Evolutionary conservation across 2,113 vertebrate genomes (phyloP).

Genomic region (Sinocyclocheilus anshuiensis): DNA sequence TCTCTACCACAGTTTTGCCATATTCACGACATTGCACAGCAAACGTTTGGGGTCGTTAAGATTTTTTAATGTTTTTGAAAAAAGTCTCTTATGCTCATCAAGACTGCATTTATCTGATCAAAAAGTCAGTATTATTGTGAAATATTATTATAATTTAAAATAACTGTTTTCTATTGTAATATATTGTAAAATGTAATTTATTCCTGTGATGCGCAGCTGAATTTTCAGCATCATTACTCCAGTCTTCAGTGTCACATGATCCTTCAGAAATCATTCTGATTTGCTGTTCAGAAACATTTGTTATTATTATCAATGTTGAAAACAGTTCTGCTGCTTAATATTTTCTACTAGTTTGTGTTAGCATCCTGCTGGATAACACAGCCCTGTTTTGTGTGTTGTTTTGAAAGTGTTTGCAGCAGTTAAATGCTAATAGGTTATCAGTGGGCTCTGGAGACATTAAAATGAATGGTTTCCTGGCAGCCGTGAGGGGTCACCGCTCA

Average conservation of each 20-base stretch:
- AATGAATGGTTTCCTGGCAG: neutral
- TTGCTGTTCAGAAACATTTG: too few species aligned
- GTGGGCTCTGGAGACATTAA: neutral
- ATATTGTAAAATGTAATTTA: neutral
- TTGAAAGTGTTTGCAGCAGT: conserved; percentile 21
- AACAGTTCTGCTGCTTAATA: too few species aligned
- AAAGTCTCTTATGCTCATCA: neutral
- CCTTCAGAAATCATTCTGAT: too few species aligned
- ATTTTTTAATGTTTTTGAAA: too few species aligned
- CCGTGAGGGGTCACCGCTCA: conserved; percentile 9
- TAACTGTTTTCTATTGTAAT: too few species aligned
- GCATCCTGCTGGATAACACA: neutral
- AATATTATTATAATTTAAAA: neutral
- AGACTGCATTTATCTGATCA: neutral
- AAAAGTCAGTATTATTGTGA: neutral
- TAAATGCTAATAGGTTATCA: conserved; percentile 54
- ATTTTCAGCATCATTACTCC: neutral
- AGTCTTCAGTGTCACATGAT: too few species aligned
- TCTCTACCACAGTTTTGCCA: neutral
- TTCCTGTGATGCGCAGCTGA: neutral
- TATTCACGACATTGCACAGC: too few species aligned
- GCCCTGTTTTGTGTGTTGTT: conserved; percentile 22
- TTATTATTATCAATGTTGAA: neutral
- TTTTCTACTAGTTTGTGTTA: neutral
- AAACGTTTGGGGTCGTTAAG: too few species aligned